These are phyloP conservation scores for Dasypogon diadema DNA, from an alignment of 2,888 invertebrate species.

Conservation along the genomic window DNA sequence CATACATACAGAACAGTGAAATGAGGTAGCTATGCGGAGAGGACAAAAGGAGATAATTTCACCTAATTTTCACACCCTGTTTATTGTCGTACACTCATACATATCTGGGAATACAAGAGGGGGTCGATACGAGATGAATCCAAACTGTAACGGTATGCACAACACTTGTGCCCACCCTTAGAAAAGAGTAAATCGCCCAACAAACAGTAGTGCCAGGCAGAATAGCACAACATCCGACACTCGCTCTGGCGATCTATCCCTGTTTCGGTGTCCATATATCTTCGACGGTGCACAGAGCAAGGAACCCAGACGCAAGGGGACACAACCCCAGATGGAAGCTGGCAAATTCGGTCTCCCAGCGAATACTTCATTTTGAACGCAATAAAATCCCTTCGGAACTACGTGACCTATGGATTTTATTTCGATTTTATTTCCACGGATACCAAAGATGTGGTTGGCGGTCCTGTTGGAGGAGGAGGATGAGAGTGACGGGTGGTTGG, in stretches of 20 bases:
- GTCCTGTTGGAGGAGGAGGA: background rate
- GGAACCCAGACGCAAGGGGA: background rate
- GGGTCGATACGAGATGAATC: constrained; percentile 38
- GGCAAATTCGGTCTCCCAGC: constrained; percentile 52
- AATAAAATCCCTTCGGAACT: constrained; percentile 69
- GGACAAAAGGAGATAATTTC: constrained; percentile 59
- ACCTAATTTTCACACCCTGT: constrained; percentile 58
- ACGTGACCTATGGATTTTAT: constrained; percentile 69
- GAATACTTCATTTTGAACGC: constrained; percentile 58
- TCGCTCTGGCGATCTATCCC: constrained; percentile 47
- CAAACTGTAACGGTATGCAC: constrained; percentile 45
- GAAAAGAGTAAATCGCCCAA: constrained; percentile 39
- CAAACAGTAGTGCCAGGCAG: constrained; percentile 29
- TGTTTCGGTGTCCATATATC: constrained; percentile 49
- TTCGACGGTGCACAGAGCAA: constrained; percentile 1
- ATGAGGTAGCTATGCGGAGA: constrained; percentile 41
- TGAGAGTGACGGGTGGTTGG: background rate
- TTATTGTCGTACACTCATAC: constrained; percentile 45
- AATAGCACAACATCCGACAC: constrained; percentile 27
- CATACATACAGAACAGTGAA: constrained; percentile 54
- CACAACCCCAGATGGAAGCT: constrained; percentile 52
- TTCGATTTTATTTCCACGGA: constrained; percentile 62
- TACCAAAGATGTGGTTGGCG: background rate
- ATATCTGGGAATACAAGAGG: constrained; percentile 33
- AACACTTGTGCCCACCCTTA: constrained; percentile 47